Conservation (phyloP, 2,888 invertebrate genomes). For the Thereva nobilitata region DNA sequence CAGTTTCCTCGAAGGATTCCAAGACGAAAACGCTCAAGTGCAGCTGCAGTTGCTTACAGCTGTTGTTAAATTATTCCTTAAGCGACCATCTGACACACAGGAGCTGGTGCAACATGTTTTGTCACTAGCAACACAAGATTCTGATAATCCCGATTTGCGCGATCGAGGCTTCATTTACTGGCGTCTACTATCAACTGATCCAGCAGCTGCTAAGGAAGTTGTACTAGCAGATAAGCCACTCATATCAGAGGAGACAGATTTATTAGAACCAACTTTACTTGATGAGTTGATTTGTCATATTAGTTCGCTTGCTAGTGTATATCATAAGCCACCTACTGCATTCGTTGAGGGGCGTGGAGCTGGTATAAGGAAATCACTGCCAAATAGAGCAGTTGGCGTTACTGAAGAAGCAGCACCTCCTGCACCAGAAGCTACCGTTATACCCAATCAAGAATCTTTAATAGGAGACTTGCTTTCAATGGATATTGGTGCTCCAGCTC, state of each 20-base stretch:
- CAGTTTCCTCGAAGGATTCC: conserved; percentile 97
- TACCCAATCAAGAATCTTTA: conserved; percentile 85
- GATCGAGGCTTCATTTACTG: conserved; percentile 99
- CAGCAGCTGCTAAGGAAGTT: conserved; percentile 98
- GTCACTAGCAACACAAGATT: conserved; percentile 85
- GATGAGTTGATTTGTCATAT: conserved; percentile 99
- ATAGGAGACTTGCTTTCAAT: conserved; percentile 96
- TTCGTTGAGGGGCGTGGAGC: conserved; percentile 91
- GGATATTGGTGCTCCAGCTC: conserved; percentile 81
- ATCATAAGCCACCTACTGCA: conserved; percentile 98
- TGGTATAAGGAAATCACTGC: conserved; percentile 78
- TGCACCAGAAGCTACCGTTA: conserved; percentile 63
- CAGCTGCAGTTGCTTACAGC: conserved; percentile 96
- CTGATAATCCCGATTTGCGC: conserved; percentile 97
- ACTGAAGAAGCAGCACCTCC: conserved; percentile 49
- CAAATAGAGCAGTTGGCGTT: conserved; percentile 63
- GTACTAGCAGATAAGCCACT: conserved; percentile 98
- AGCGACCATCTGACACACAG: conserved; percentile 97
- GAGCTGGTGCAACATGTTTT: conserved; percentile 96
- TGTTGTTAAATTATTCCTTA: conserved; percentile 97
- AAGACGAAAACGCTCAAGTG: conserved; percentile 94
- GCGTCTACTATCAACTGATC: conserved; percentile 97
- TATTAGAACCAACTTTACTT: conserved; percentile 93
- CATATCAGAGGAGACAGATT: conserved; percentile 98
- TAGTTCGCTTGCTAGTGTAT: conserved; percentile 95